Evolutionary conservation across 2,113 vertebrate species (phyloP).

Genomic region (Hippolais icterina): DNA sequence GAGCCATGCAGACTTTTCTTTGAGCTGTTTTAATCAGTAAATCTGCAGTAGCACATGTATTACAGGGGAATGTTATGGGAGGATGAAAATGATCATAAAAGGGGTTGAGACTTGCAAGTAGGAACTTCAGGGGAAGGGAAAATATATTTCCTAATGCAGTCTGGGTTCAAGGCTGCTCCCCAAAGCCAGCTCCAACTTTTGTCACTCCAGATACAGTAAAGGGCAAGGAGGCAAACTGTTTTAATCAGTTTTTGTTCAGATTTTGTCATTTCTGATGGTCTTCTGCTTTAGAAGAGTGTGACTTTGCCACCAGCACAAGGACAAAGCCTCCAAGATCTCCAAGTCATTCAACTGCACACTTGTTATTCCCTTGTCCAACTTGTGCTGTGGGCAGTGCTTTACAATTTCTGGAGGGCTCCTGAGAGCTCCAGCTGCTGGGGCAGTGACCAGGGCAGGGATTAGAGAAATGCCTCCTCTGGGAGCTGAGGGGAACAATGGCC

Average conservation of each 20-base stretch:
- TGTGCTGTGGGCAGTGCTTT: rapidly evolving
- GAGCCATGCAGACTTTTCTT: background rate
- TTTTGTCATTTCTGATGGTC: background rate
- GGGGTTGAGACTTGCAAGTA: background rate
- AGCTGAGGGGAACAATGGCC: background rate
- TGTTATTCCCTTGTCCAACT: background rate
- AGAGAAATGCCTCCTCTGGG: background rate
- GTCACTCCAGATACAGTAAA: background rate
- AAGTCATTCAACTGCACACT: background rate
- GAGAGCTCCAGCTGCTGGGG: background rate
- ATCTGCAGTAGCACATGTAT: background rate
- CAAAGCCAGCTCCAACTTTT: background rate
- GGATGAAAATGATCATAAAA: background rate
- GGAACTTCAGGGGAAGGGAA: background rate
- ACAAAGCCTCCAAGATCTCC: background rate
- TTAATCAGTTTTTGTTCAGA: background rate
- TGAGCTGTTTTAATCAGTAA: background rate
- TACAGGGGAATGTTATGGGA: background rate
- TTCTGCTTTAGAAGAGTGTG: background rate
- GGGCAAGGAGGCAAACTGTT: background rate
- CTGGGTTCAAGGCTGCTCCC: background rate
- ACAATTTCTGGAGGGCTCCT: background rate
- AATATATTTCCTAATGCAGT: background rate
- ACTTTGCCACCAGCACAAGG: slow-evolving; percentile 11
- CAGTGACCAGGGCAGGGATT: background rate